Percentiles rank a stretch among this genome's conserved stretches.
These are phyloP conservation scores for Tipula helvola DNA, from an alignment of 2,888 invertebrate species.

Conservation along the genomic window DNA sequence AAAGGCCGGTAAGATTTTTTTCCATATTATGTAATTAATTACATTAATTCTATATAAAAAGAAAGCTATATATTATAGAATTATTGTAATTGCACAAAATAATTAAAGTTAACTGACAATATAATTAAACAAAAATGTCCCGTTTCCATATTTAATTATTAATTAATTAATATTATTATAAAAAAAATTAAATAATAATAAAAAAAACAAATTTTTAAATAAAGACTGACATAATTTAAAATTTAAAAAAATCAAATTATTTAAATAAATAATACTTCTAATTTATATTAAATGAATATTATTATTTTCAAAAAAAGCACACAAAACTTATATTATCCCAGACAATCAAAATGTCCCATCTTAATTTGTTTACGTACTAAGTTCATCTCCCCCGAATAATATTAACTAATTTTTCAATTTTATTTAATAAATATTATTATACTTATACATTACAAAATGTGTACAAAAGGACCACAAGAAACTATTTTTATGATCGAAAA, in stretches of 20 bases:
- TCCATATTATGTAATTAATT: not conserved
- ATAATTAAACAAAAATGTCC: not conserved
- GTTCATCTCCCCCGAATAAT: not conserved
- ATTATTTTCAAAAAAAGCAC: not conserved
- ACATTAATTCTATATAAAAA: not conserved
- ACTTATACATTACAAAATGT: not conserved
- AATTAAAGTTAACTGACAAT: not conserved
- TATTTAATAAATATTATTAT: not conserved
- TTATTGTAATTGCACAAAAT: not conserved
- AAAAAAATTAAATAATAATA: not conserved
- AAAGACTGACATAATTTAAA: not conserved
- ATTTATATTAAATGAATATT: not conserved
- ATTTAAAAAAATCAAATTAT: not conserved
- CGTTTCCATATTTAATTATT: not conserved
- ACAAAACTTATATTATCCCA: not conserved
- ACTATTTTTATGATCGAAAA: not conserved
- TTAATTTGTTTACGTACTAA: not conserved
- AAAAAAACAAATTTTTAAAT: not conserved
- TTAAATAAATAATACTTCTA: not conserved
- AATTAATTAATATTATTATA: not conserved
- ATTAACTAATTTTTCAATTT: not conserved
- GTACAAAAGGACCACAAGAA: not conserved
- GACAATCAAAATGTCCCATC: not conserved
- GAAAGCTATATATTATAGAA: not conserved
- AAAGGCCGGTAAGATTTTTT: not conserved